A percentile compares a stretch with the other conserved stretches of the same genome.
These are phyloP conservation scores for Rhyacophila evoluta DNA, from an alignment of 2,888 invertebrate species.

Conservation along the genomic window DNA sequence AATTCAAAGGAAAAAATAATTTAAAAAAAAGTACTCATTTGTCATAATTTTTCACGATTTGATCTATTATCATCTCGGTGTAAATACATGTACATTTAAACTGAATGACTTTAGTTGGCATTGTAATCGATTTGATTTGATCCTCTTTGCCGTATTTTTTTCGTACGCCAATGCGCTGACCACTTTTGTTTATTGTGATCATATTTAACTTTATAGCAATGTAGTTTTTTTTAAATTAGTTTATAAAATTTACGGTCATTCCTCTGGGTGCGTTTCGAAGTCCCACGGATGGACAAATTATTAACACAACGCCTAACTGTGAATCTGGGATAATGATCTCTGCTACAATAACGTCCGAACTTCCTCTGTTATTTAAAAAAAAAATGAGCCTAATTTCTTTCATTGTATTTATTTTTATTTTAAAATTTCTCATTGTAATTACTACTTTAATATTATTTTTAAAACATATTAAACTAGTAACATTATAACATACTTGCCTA, in stretches of 20 bases:
- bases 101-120: too few relatives aligned
- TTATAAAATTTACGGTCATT: neutral
- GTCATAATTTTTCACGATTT: too few relatives aligned
- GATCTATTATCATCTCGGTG: too few relatives aligned
- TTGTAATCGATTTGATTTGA: too few relatives aligned
- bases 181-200: slow-evolving; percentile 13
- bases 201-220: slow-evolving; percentile 15
- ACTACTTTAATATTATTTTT: neutral
- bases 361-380: neutral
- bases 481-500: neutral
- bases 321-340: neutral
- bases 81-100: too few relatives aligned
- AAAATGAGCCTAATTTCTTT: neutral
- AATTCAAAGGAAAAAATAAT: too few relatives aligned
- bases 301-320: neutral
- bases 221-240: slow-evolving; percentile 6
- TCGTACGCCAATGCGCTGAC: neutral
- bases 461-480: neutral
- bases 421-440: neutral
- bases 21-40: too few relatives aligned
- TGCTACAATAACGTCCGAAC: neutral
- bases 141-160: neutral
- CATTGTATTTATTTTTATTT: neutral
- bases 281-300: neutral
- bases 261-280: neutral